phyloP scores from a whole-genome alignment of 2,113 vertebrate species.

The Polypterus senegalus region DNA sequence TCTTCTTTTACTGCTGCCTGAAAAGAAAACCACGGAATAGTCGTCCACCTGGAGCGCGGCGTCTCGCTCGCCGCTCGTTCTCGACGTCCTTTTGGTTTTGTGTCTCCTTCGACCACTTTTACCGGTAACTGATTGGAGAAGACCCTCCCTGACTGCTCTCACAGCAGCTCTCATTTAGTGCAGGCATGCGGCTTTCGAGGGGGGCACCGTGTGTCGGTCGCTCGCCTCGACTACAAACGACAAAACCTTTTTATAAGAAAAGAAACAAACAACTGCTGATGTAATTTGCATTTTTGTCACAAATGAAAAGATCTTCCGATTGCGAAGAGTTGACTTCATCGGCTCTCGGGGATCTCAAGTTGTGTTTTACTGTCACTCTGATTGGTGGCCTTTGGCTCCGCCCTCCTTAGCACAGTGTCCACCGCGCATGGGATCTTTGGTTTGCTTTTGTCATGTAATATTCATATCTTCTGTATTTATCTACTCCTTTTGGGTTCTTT shows the following conservation, averaged over 20 bases:
- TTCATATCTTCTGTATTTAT: constrained; percentile 81
- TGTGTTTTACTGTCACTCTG: too few species aligned
- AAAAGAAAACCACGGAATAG: too few species aligned
- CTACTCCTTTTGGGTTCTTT: constrained; percentile 63
- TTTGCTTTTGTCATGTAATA: constrained; percentile 66
- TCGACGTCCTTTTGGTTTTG: too few species aligned
- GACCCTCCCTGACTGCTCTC: not conserved
- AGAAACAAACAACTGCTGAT: constrained; percentile 31
- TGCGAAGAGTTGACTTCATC: constrained; percentile 22
- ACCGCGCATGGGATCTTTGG: constrained; percentile 60
- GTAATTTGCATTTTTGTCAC: constrained; percentile 38
- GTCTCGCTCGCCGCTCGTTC: too few species aligned
- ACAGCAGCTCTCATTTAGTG: constrained; percentile 40
- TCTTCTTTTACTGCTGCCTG: too few species aligned
- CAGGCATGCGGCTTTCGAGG: constrained; percentile 47
- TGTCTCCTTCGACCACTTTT: too few species aligned
- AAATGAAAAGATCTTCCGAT: constrained; percentile 35
- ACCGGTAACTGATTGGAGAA: too few species aligned
- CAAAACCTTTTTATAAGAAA: constrained; percentile 11
- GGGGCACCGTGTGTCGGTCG: constrained; percentile 47
- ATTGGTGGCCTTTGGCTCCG: constrained; percentile 29
- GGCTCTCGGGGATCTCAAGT: constrained; percentile 14
- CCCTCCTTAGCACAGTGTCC: constrained; percentile 52
- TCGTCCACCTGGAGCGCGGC: too few species aligned
- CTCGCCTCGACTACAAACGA: constrained; percentile 37